These are phyloP conservation scores for Meles meles DNA, from an alignment of 2,113 vertebrate genomes.

Conservation along the genomic window DNA sequence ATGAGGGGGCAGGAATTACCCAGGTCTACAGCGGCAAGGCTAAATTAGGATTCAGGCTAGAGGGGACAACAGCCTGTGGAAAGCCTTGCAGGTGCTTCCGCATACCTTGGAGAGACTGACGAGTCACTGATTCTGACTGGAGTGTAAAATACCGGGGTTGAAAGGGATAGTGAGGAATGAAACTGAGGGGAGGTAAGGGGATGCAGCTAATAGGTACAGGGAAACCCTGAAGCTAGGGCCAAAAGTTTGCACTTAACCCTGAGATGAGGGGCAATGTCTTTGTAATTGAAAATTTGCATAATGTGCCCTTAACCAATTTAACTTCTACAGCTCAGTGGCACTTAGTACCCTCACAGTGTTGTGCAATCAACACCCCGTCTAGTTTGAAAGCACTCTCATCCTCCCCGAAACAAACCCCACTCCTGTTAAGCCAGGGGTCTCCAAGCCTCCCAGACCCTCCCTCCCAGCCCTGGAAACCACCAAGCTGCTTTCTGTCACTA, in stretches of 20 bases:
- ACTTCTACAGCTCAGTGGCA: no score
- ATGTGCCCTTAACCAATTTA: neutral
- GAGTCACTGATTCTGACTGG: neutral
- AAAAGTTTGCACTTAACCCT: neutral
- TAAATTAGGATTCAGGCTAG: neutral
- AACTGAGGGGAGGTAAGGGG: no score
- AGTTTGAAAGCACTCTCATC: neutral
- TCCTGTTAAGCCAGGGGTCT: no score
- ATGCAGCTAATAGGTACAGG: neutral
- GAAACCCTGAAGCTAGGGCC: neutral
- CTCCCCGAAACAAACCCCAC: neutral
- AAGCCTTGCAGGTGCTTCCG: neutral
- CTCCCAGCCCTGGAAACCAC: neutral
- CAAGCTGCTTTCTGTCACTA: neutral
- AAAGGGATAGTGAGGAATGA: neutral
- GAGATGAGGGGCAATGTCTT: neutral
- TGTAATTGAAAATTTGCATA: neutral
- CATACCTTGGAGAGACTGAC: neutral
- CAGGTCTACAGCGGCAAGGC: neutral
- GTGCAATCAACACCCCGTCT: neutral
- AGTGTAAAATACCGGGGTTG: neutral
- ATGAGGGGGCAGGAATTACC: neutral
- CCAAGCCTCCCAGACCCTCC: neutral
- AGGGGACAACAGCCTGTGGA: no score
- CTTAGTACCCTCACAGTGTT: neutral